Conservation (phyloP, 2,888 invertebrate species). For the Lochmaea capreae region DNA sequence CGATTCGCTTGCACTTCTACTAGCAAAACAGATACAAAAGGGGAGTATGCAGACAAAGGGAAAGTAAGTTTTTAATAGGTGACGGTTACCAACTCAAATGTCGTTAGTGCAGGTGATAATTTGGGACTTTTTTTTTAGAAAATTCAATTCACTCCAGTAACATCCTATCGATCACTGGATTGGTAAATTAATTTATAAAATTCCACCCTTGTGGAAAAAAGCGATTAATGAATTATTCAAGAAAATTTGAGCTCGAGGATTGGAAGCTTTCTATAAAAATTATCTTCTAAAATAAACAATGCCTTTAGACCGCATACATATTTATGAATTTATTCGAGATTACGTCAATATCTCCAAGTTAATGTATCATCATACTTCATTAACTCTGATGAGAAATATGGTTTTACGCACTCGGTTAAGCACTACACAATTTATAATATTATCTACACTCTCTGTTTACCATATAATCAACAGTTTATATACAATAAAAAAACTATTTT, state of each 20-base stretch:
- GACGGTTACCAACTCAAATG: conserved; percentile 20
- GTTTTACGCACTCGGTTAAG: not conserved
- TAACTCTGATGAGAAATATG: conserved; percentile 20
- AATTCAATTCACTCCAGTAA: not conserved
- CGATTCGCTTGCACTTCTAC: conserved; percentile 30
- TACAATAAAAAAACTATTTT: too few species aligned
- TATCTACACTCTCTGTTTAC: not conserved
- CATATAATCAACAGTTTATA: not conserved
- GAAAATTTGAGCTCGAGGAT: conserved; percentile 13
- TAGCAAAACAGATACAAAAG: conserved; percentile 35
- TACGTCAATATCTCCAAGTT: conserved; percentile 59
- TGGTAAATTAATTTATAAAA: conserved; percentile 7
- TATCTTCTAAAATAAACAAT: conserved; percentile 40
- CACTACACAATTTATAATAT: not conserved
- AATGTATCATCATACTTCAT: conserved; percentile 47
- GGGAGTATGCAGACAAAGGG: conserved; percentile 36
- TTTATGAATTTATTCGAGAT: conserved; percentile 60
- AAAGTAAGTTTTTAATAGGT: conserved; percentile 23
- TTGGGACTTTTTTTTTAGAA: not conserved
- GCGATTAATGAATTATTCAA: conserved; percentile 31
- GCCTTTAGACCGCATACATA: conserved; percentile 55
- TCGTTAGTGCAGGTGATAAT: too few species aligned
- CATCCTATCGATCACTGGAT: not conserved
- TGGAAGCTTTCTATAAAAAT: conserved; percentile 39
- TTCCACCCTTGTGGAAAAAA: not conserved